phyloP scores from a whole-genome alignment of 2,888 invertebrate genomes.

The Diachrysia chrysitis region DNA sequence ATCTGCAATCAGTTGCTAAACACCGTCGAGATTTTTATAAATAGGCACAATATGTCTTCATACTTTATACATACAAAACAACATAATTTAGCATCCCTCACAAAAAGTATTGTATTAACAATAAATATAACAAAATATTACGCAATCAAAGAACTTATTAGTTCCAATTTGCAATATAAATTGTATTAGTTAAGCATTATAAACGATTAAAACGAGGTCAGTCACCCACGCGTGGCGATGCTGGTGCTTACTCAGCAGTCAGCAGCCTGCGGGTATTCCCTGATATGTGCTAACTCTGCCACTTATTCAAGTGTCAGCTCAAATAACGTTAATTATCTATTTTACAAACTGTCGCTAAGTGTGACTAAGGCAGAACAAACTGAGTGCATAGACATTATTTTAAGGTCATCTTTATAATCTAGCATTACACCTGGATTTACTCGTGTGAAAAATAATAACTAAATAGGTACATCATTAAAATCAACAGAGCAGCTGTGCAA shows the following conservation, averaged over 20 bases:
- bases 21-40: too few species aligned
- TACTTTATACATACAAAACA: too few species aligned
- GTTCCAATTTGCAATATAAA: conserved; percentile 10
- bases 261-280: conserved; percentile 42
- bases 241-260: conserved; percentile 11
- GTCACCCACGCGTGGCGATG: not conserved
- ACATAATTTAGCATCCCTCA: too few species aligned
- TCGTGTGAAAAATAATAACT: not conserved
- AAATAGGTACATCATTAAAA: too few species aligned
- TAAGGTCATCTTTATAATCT: conserved; percentile 17
- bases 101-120: not conserved
- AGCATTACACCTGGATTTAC: not conserved
- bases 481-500: too few species aligned
- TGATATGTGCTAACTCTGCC: conserved; percentile 24
- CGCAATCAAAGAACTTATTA: conserved; percentile 14
- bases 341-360: conserved; percentile 21
- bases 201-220: not conserved
- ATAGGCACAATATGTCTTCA: too few species aligned
- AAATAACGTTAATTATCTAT: conserved; percentile 27
- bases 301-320: conserved; percentile 11
- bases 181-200: not conserved
- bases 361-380: not conserved
- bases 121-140: not conserved
- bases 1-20: too few species aligned
- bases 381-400: conserved; percentile 1